Evolutionary conservation across 2,797 vertebrate species (phyloP).

Genomic region (Amblyopsis hoosieri): DNA sequence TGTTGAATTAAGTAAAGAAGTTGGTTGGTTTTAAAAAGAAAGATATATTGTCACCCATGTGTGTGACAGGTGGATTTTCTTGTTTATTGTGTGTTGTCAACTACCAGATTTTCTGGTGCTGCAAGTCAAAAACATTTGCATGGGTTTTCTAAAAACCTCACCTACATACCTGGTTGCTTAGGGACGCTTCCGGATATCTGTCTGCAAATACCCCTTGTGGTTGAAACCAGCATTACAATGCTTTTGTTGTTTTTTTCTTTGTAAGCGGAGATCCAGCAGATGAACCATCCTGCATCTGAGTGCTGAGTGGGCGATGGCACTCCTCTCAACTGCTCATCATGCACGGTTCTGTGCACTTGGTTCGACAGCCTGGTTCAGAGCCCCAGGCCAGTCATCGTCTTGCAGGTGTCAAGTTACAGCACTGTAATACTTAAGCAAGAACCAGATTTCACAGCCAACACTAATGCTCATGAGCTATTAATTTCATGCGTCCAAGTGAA

Average conservation of each 20-base stretch:
- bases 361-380: conserved; percentile 24
- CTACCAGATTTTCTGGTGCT: conserved; percentile 48
- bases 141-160: conserved; percentile 16
- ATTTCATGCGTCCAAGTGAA: conserved; percentile 48
- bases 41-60: not conserved
- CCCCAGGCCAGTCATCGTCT: conserved; percentile 34
- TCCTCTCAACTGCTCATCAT: not conserved
- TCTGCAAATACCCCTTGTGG: not conserved
- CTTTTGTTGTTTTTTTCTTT: no score
- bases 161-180: not conserved
- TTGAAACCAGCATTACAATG: not conserved
- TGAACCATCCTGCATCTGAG: no score
- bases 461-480: conserved; percentile 57
- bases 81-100: conserved; percentile 11
- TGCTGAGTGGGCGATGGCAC: not conserved
- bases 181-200: not conserved
- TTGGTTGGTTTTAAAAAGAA: not conserved
- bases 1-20: not conserved
- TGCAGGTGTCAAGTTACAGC: conserved; percentile 15
- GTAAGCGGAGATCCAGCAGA: no score
- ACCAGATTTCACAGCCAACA: conserved; percentile 59
- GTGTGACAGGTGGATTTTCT: not conserved
- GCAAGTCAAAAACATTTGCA: conserved; percentile 31
- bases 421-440: conserved; percentile 56
- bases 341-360: conserved; percentile 22